Evolutionary conservation across 2,888 invertebrate genomes (phyloP), one percentile per base, ranked within the genome.

Genomic region (Spicauda simplicius): DNA sequence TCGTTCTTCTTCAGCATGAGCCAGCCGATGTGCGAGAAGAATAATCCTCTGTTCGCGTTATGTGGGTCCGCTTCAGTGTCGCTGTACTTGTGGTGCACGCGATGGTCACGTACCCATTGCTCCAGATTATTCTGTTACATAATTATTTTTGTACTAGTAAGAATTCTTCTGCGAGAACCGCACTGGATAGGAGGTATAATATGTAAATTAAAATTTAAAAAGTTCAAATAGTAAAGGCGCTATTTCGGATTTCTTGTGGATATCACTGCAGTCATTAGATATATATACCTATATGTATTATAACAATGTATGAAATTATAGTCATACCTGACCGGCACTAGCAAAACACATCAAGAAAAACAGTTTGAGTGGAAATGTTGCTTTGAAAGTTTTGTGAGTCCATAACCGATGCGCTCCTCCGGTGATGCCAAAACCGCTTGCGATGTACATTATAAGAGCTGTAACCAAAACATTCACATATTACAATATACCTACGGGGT

Each of bases 1-100:
- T 96, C 96, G 80, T 98, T 98, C 84, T 98, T 98, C 76, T 95
- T 95, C 85, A 95, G 94, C 83, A 98, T 89, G 48, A 98, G 90
- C 98, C 98, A 98, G 53, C 98, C 98, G 71, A 98, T 95, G 85
- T 98, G 98, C 0, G 98, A 94, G 88, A 98, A 98, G 94, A 98
- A 98, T 84, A 98, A 96, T 1, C 98, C 98, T 33, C 97, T 93
- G 62, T 91, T 96, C 0, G 97, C 96, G 79, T 97, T 97, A 83
- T 97, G 97, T 0, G 97, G 97, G 83, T 97, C 97, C 0, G 97
- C 97, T 71, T 97, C 95, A 0, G 97, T 97, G 81, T 97, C 97
- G 71, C 96, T 96, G 92, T 94, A 97, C 81, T 97, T 97, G 89
- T 97, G 97, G 79, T 97, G 96, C 14, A 96, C 94, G 62, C 96